Percentiles rank a stretch among this genome's conserved stretches.
Evolutionary conservation across 2,888 invertebrate genomes (phyloP).

Genomic region (Bombylius discolor): DNA sequence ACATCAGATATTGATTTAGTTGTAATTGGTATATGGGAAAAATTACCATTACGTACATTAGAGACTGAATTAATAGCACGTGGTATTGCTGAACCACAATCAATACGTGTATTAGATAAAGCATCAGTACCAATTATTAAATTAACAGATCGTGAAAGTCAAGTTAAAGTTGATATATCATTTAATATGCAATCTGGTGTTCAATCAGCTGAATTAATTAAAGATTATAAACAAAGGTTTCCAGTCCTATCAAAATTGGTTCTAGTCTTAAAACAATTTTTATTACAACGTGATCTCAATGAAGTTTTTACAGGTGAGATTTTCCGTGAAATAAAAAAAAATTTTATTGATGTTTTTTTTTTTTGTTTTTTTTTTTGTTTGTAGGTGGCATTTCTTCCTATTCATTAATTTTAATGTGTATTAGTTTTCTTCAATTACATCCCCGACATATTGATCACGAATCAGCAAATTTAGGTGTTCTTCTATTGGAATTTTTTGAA

Average conservation of each 20-base stretch:
- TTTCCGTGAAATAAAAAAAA: not conserved
- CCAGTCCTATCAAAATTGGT: slow-evolving; percentile 88
- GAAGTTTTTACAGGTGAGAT: slow-evolving; percentile 82
- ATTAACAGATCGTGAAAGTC: slow-evolving; percentile 71
- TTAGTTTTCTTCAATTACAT: slow-evolving; percentile 91
- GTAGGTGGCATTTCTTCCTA: slow-evolving; percentile 94
- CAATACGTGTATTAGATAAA: slow-evolving; percentile 92
- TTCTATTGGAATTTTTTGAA: slow-evolving; percentile 94
- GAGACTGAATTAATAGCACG: slow-evolving; percentile 81
- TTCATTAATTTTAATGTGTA: slow-evolving; percentile 94
- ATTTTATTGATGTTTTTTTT: not conserved
- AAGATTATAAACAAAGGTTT: slow-evolving; percentile 74
- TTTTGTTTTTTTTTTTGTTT: not conserved
- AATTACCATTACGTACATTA: slow-evolving; percentile 78
- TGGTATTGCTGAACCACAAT: slow-evolving; percentile 76
- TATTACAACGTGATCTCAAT: slow-evolving; percentile 93
- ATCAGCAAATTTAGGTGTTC: slow-evolving; percentile 73
- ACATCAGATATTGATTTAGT: slow-evolving; percentile 72
- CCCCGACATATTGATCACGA: slow-evolving; percentile 65
- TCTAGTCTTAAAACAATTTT: slow-evolving; percentile 95
- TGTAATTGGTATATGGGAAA: slow-evolving; percentile 75
- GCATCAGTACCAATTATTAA: slow-evolving; percentile 98
- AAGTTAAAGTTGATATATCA: slow-evolving; percentile 92
- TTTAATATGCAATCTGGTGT: slow-evolving; percentile 99
- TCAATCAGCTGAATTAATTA: slow-evolving; percentile 90